Evolutionary conservation across 2,797 vertebrate species (phyloP), one percentile per base, ranked within the genome.

Genomic region (Agapornis canus): DNA sequence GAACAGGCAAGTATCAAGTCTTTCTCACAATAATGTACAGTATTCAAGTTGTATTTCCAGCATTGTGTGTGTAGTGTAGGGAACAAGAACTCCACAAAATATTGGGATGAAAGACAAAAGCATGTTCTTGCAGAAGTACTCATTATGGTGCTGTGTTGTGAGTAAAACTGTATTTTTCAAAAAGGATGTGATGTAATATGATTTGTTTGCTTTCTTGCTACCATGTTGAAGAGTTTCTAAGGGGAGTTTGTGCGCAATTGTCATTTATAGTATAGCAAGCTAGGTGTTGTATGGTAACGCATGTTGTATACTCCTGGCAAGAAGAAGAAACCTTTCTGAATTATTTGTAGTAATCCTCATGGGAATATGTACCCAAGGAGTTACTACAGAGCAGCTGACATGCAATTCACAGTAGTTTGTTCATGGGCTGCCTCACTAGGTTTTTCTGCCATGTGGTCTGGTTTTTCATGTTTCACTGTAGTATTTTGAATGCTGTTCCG

Each of bases 1-100:
- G 99, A 99, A 95, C 98, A 99, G 99, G 99, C 98, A 97, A 98
- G 95, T 71, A 20, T 49, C 54, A 43, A 43, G 26, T 65, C 79
- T 66, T 57, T 40, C 21, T 71, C 35, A 54, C 8, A 52, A 1
- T 48, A 40, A 40, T 0, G 0, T 47, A 4, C 7, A 61, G 16
- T 69, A 37, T 86, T 71, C 23, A 52, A 10, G 32, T 52, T 91
- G 39, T 2, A 0, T 89, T 87, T 85, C 63, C 40, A 70, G 20
- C 13, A 21, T 66, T 1, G 0, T 35, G 12, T 47, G 11, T 15
- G 11, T 78, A 17, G 11, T 31, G 11, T n/a, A 43, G n/a, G 35
- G n/a, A 86, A 6, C 5, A 75, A 54, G 84, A 89, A 3, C 7
- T 49, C 5, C n/a, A 3, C 21, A 64, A 82, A 90, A 32, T 42